Evolutionary conservation across 2,113 vertebrate species (phyloP).

Genomic region (Tragulus kanchil): DNA sequence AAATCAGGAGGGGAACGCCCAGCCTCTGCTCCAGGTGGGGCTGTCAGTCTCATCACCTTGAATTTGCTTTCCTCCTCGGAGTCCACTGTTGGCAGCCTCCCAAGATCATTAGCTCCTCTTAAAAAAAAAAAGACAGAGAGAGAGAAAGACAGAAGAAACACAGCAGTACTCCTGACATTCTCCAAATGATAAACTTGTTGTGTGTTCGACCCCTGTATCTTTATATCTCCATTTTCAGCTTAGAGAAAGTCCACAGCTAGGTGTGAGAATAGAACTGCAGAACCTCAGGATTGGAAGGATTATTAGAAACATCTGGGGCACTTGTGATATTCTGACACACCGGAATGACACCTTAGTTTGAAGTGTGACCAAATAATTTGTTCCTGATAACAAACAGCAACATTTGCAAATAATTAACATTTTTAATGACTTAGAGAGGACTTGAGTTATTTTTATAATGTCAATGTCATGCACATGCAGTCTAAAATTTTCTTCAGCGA

Average conservation of each 20-base stretch:
- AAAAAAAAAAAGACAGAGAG: not conserved
- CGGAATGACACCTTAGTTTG: constrained; percentile 30
- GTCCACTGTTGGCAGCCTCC: not conserved
- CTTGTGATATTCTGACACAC: not conserved
- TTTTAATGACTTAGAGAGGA: not conserved
- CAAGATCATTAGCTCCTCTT: constrained; percentile 19
- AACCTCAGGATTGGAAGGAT: not conserved
- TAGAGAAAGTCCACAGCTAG: not conserved
- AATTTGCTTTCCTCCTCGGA: not conserved
- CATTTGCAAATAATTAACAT: constrained; percentile 27
- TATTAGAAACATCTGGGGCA: not conserved
- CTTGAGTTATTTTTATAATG: constrained; percentile 20
- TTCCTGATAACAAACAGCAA: constrained; percentile 36
- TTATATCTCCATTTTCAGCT: constrained; percentile 28
- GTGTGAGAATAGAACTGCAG: not conserved
- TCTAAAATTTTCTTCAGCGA: not conserved
- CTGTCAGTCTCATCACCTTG: not conserved
- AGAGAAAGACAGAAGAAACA: not conserved
- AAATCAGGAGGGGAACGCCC: rapidly evolving
- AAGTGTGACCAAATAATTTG: constrained; percentile 32
- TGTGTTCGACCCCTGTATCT: not conserved
- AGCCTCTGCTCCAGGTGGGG: not conserved
- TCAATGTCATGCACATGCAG: not conserved
- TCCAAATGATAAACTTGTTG: not conserved
- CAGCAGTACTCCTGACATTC: not conserved